These are phyloP conservation scores for Drosophila formosana DNA, from an alignment of 2,888 invertebrate genomes.

Conservation along the genomic window DNA sequence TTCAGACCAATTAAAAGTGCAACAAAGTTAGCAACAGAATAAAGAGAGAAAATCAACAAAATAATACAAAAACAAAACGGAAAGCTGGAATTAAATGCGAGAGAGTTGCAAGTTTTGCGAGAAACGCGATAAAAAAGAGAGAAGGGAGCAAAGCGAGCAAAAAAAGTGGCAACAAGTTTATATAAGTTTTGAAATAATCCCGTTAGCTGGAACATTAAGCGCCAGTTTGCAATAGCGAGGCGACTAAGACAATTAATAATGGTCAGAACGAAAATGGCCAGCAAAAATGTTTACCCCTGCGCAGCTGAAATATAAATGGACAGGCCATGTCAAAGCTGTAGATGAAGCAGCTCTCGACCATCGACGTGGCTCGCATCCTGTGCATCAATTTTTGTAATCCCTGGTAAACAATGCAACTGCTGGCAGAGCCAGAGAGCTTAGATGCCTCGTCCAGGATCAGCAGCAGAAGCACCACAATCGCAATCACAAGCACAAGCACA, in stretches of 20 bases:
- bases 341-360: background rate
- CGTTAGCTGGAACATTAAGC: conserved; percentile 50
- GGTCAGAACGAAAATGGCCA: conserved; percentile 46
- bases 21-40: conserved; percentile 54
- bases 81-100: conserved; percentile 29
- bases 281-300: conserved; percentile 52
- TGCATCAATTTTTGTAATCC: conserved; percentile 59
- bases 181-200: conserved; percentile 43
- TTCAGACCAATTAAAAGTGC: conserved; percentile 67
- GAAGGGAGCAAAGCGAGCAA: conserved; percentile 3
- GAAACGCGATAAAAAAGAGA: background rate
- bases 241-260: conserved; percentile 70
- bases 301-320: conserved; percentile 56
- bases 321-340: conserved; percentile 41
- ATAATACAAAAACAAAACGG: background rate
- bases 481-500: no score
- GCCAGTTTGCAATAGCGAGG: conserved; percentile 22
- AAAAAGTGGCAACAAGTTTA: conserved; percentile 14
- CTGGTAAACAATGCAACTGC: conserved; percentile 60
- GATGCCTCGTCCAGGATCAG: conserved; percentile 19
- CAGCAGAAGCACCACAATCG: conserved; percentile 1
- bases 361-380: conserved; percentile 18
- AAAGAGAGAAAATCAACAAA: conserved; percentile 7
- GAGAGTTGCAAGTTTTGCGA: conserved; percentile 32
- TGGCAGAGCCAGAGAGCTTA: conserved; percentile 29